Conservation (phyloP, 1,140 invertebrate genomes). For the Ceratosolen solmsi region DNA sequence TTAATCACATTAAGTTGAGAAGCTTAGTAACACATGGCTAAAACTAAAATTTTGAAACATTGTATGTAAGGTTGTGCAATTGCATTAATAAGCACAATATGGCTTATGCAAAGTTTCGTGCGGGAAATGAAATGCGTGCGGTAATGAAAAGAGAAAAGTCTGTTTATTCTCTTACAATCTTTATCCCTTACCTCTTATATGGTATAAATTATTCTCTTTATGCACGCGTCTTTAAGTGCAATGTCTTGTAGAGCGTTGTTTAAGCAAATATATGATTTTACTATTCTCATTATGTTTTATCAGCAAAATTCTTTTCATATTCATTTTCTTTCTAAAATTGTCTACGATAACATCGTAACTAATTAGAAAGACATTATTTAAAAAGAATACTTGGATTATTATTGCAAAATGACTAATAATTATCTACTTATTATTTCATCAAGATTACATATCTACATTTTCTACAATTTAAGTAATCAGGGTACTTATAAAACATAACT, state of each 20-base stretch:
- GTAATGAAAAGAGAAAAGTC: background rate
- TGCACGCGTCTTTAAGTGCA: background rate
- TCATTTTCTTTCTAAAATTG: too few species aligned
- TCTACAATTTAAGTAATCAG: too few species aligned
- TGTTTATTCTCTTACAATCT: background rate
- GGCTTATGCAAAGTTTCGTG: background rate
- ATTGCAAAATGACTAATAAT: too few species aligned
- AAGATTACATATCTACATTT: too few species aligned
- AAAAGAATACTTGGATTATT: too few species aligned
- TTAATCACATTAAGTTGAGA: too few species aligned
- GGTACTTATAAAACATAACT: too few species aligned
- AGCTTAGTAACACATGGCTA: too few species aligned
- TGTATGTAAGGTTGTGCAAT: background rate
- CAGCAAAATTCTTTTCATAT: background rate
- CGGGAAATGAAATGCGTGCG: background rate
- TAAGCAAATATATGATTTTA: background rate
- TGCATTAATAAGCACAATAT: background rate
- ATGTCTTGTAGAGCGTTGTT: constrained; percentile 20
- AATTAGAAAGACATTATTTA: too few species aligned
- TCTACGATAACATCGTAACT: too few species aligned
- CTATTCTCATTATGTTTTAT: background rate
- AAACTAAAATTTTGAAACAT: too few species aligned
- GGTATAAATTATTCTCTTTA: background rate
- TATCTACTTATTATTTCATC: too few species aligned
- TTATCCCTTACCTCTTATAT: background rate